These are phyloP conservation scores for Lordiphosa andalusiaca DNA, from an alignment of 2,888 invertebrate genomes.

Conservation along the genomic window DNA sequence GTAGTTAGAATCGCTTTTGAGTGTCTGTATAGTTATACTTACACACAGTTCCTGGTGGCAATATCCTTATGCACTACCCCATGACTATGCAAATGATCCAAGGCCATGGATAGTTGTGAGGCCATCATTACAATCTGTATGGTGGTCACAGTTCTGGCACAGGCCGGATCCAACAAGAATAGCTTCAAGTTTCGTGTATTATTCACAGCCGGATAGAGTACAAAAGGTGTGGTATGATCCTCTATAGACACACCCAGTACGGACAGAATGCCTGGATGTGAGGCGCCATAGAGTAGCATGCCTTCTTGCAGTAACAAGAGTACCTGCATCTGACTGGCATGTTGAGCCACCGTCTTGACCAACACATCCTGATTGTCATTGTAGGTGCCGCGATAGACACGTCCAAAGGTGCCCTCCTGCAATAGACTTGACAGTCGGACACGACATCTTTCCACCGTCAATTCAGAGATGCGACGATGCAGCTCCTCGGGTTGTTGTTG, in stretches of 20 bases:
- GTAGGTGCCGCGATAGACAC: constrained; percentile 90
- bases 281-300: constrained; percentile 84
- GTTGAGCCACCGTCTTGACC: constrained; percentile 94
- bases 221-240: constrained; percentile 92
- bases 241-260: constrained; percentile 94
- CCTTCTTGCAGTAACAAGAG: constrained; percentile 90
- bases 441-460: constrained; percentile 84
- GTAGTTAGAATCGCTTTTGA: too few species aligned
- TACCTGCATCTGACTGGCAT: constrained; percentile 93
- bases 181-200: constrained; percentile 81
- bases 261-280: constrained; percentile 88
- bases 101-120: constrained; percentile 91
- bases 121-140: constrained; percentile 92
- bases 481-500: constrained; percentile 78
- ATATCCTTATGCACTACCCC: constrained; percentile 94
- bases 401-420: constrained; percentile 93
- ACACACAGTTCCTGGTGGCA: constrained; percentile 95
- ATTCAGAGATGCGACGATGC: constrained; percentile 80
- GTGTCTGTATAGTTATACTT: constrained; percentile 79
- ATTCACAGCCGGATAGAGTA: constrained; percentile 86
- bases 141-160: constrained; percentile 81
- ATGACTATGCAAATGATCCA: constrained; percentile 93
- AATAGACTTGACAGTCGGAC: constrained; percentile 89
- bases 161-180: constrained; percentile 77
- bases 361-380: constrained; percentile 88